Conservation (phyloP, 1,140 invertebrate genomes). For the Bursaphelenchus mucronatus region DNA sequence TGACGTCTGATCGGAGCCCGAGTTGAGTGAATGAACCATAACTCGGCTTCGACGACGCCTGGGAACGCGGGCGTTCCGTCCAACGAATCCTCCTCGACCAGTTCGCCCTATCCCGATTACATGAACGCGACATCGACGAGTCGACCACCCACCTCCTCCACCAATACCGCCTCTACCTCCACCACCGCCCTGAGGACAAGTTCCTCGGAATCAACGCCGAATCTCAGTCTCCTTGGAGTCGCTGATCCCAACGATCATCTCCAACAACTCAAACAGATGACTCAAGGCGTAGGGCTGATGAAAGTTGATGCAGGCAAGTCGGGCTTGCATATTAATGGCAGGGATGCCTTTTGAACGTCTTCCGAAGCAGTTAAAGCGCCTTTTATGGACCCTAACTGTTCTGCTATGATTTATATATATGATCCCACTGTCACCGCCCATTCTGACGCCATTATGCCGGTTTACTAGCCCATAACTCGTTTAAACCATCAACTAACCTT, state of each 20-base stretch:
- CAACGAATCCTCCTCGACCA: slow-evolving; percentile 9
- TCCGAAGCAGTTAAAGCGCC: neutral
- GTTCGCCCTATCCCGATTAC: neutral
- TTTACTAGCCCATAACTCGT: slow-evolving; percentile 10
- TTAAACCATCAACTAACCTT: slow-evolving; percentile 1
- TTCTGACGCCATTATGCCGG: slow-evolving; percentile 6
- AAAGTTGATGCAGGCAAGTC: slow-evolving; percentile 37
- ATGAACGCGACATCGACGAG: slow-evolving; percentile 17
- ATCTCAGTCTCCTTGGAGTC: neutral
- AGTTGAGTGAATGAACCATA: slow-evolving; percentile 14
- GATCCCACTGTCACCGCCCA: neutral
- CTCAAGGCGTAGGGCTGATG: slow-evolving; percentile 40
- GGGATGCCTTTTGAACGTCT: neutral
- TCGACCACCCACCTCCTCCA: slow-evolving; percentile 4
- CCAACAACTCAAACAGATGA: slow-evolving; percentile 49
- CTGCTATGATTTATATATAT: neutral
- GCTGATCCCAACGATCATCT: slow-evolving; percentile 27
- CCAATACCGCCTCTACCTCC: neutral
- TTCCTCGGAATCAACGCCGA: neutral
- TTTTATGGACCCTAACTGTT: neutral
- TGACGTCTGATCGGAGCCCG: neutral
- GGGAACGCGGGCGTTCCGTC: slow-evolving; percentile 8
- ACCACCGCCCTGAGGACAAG: neutral
- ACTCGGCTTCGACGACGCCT: slow-evolving; percentile 15
- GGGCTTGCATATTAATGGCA: neutral